Percentiles rank a stretch among this genome's conserved stretches.
phyloP scores from a whole-genome alignment of 1,140 invertebrate genomes.

The Aphelinus certus region DNA sequence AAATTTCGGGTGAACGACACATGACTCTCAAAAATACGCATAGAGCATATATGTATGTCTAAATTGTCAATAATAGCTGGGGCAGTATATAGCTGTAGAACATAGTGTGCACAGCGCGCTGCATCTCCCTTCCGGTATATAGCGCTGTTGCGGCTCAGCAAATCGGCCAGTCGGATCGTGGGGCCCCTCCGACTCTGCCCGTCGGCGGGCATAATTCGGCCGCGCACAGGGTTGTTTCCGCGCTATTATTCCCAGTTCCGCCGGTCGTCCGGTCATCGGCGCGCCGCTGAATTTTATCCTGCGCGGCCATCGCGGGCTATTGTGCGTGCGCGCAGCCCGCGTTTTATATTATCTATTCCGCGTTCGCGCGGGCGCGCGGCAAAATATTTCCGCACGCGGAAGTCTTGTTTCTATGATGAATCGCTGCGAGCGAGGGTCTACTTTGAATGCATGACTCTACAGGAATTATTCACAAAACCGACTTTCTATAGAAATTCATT shows the following conservation, averaged over 20 bases:
- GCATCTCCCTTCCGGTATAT: slow-evolving; percentile 52
- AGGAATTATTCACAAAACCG: too few relatives aligned
- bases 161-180: slow-evolving; percentile 51
- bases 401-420: too few relatives aligned
- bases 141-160: slow-evolving; percentile 34
- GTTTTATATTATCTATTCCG: too few relatives aligned
- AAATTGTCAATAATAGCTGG: slow-evolving; percentile 1
- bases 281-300: background rate
- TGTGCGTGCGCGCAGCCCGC: too few relatives aligned
- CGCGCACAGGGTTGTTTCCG: slow-evolving; percentile 54
- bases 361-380: too few relatives aligned
- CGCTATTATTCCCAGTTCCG: slow-evolving; percentile 61
- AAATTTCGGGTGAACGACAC: slow-evolving; percentile 39
- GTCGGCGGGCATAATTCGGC: slow-evolving; percentile 61
- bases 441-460: too few relatives aligned
- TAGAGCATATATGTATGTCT: slow-evolving; percentile 3
- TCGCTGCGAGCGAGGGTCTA: too few relatives aligned
- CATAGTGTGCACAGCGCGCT: background rate
- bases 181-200: slow-evolving; percentile 44
- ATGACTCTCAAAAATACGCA: background rate
- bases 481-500: too few relatives aligned
- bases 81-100: too few relatives aligned
- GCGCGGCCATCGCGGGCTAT: too few relatives aligned
- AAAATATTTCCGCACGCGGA: too few relatives aligned
- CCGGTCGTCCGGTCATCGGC: slow-evolving; percentile 46